Evolutionary conservation across 2,888 invertebrate genomes (phyloP), one percentile per base, ranked within the genome.

Genomic region (Apamea crenata): DNA sequence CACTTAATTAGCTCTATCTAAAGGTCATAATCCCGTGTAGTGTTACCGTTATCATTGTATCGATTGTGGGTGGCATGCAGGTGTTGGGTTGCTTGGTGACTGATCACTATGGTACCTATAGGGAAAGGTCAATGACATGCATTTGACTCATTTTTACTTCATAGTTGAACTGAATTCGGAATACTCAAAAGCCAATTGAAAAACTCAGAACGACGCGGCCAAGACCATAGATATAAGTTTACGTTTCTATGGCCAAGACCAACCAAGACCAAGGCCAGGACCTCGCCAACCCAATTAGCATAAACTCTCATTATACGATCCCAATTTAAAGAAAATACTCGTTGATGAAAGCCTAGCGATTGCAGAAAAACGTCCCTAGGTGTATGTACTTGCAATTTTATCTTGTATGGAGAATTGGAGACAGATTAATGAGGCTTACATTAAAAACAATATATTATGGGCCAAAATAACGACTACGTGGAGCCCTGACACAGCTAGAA

Each of bases 41-140:
- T 40, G 47, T 10, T 32, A 18, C n/a, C 53, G 84, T 89, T 91
- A 90, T 91, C 91, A 87, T 88, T 81, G 75, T 91, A 93, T 93
- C 89, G 92, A 93, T 92, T 91, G 85, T 84, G 81, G 83, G 82
- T 80, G 85, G 87, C 89, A 80, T 80, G 85, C 85, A 87, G 88
- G 89, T 84, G 85, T 85, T 80, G 83, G 83, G 90, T 92, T 89
- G 85, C 86, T 84, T 85, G 91, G 91, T 91, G 90, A 91, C 90
- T 86, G 85, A 87, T 84, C 80, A 78, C 87, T 86, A 85, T 85
- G 81, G 66, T 78, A 71, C 36, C 56, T 85, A 61, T 70, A 59
- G 44, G 44, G 53, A 71, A 44, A 84, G 92, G 89, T 90, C 87
- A 88, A 74, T 90, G 89, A 90, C 92, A 84, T 40, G 40, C 25